Conservation (phyloP, 1,140 invertebrate genomes). For the Formica selysi region DNA sequence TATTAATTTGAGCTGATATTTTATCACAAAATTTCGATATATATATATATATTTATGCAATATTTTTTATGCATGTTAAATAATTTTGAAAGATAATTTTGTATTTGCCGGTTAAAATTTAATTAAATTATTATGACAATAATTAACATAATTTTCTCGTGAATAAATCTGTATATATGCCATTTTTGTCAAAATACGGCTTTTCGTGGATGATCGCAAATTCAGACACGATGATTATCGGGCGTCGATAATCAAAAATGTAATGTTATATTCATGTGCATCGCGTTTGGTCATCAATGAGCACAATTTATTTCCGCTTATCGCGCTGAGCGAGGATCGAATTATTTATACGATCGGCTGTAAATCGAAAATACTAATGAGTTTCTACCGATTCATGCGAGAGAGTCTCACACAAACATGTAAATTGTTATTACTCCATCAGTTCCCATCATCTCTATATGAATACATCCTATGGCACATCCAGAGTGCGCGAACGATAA, state of each 20-base stretch:
- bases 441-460: not conserved
- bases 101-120: not conserved
- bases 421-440: constrained; percentile 53
- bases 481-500: constrained; percentile 9
- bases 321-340: not conserved
- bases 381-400: not conserved
- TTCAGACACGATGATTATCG: constrained; percentile 3
- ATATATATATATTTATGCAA: not conserved
- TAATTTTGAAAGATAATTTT: constrained; percentile 2
- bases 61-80: too few species aligned
- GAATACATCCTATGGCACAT: not conserved
- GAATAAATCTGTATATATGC: not conserved
- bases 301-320: constrained; percentile 43
- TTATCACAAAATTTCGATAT: not conserved
- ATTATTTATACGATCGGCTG: constrained; percentile 35
- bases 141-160: constrained; percentile 20
- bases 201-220: constrained; percentile 7
- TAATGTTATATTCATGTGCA: constrained; percentile 1
- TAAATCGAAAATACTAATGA: constrained; percentile 56
- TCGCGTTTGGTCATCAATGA: not conserved
- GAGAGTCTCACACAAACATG: not conserved
- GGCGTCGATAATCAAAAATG: constrained; percentile 5
- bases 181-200: not conserved
- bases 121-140: constrained; percentile 14
- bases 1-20: constrained; percentile 11